These are phyloP conservation scores for Pipa parva DNA, from an alignment of 2,113 vertebrate genomes.

Conservation along the genomic window DNA sequence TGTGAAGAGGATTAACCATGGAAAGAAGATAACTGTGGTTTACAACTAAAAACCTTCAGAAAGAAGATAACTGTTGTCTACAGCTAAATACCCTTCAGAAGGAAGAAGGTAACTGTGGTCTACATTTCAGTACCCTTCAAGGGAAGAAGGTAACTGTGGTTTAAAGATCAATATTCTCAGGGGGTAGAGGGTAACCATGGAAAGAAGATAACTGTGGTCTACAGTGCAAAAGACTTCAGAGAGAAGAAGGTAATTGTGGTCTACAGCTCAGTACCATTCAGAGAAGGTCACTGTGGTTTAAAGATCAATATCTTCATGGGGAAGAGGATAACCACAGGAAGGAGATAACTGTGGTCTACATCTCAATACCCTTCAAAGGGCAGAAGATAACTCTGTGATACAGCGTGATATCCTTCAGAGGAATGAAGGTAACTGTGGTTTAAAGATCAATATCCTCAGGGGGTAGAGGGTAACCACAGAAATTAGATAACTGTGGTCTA, in stretches of 20 bases:
- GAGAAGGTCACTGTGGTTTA: background rate
- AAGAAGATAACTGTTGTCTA: background rate
- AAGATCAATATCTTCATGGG: no score
- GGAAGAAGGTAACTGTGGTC: background rate
- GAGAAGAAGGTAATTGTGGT: background rate
- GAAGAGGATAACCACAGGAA: no score
- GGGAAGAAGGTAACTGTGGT: background rate
- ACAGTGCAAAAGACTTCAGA: background rate
- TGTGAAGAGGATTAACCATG: no score
- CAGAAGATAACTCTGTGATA: background rate
- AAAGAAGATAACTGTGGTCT: background rate
- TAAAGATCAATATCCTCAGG: no score
- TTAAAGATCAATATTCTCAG: no score
- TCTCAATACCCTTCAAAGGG: background rate
- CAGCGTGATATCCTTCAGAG: background rate
- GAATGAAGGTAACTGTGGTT: background rate
- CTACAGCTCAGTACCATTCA: background rate
- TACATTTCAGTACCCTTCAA: background rate
- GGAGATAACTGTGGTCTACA: background rate
- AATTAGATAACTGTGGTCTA: background rate
- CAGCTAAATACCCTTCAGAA: background rate
- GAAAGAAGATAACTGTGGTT: background rate
- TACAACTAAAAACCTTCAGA: background rate
- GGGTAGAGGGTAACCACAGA: background rate
- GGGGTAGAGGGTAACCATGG: background rate